Base-by-base conservation (phyloP, 2,113 vertebrate species). In the Leucopsar rothschildi region DNA sequence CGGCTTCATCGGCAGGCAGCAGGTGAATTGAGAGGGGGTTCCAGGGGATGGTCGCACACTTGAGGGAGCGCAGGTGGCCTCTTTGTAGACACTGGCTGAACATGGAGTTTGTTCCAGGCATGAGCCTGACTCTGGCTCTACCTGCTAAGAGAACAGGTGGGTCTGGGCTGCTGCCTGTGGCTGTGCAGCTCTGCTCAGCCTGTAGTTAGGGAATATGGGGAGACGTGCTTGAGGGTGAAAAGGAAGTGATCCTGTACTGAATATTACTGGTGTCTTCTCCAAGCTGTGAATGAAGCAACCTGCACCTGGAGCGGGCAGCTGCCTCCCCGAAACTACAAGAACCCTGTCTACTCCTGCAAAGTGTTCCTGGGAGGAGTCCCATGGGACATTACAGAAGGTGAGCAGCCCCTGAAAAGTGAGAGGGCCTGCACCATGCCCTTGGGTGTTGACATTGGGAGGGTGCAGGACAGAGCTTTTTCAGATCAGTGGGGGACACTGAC, bases 311-410 rank as follows among this genome's bases (percentile, higher is more conserved):
- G 99, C 0, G 99, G 99, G 40, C 99, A 99, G 95, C 98, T 99
- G 90, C 99, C 99, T 69, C 98, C 99, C 37, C 98, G 99, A 76
- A 99, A 98, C 98, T 99, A 99, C 98, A 99, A 99, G 98, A 99
- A 99, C 81, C 99, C 99, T 0, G 97, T 99, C 68, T 99, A 99
- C 90, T 99, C 99, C 84, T 99, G 99, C 97, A 99, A 99, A 95
- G 99, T 99, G 65, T 99, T 99, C 96, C 97, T 99, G 22, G 99
- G 99, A 77, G 99, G 99, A 4, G 99, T 99, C 56, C 99, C 99
- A 1, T 99, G 99, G 99, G 99, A 99, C 94, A 99, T 99, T 68
- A 99, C 99, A 5, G 99, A 99, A 98, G 99, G 99, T 99, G 92
- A 97, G 98, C 70, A 11, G 27, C 22, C 40, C 22, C 24, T 9